A percentile compares a stretch with the other conserved stretches of the same genome.
phyloP scores from a whole-genome alignment of 2,797 vertebrate species.

The Pipistrellus nathusii region DNA sequence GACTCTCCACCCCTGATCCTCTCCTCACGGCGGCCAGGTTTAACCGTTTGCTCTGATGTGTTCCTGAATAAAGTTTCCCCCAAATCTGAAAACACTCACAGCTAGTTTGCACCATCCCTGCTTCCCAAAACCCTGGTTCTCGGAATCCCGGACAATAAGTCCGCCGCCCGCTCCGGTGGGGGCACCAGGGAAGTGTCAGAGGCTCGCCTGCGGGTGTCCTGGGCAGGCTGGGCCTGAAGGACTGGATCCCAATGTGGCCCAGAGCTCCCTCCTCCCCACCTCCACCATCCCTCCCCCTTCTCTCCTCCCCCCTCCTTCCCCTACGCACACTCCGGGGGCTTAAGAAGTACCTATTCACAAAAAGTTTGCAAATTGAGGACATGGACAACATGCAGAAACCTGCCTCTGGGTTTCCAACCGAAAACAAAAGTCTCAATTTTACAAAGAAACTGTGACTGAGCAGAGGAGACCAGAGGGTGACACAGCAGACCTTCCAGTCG shows the following conservation, averaged over 20 bases:
- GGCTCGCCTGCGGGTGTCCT: not conserved
- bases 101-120: not conserved
- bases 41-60: not conserved
- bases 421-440: not conserved
- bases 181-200: not conserved
- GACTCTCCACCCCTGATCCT: not conserved
- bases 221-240: no score
- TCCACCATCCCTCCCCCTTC: not conserved
- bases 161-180: not conserved
- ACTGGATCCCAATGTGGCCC: not conserved
- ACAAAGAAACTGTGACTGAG: not conserved
- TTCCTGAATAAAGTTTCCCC: not conserved
- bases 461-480: not conserved
- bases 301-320: no score
- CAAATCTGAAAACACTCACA: not conserved
- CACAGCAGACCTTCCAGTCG: not conserved
- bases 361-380: constrained; percentile 7
- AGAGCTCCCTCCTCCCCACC: not conserved
- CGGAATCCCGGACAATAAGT: not conserved
- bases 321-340: not conserved
- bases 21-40: not conserved
- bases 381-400: not conserved
- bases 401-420: not conserved
- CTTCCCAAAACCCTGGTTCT: not conserved
- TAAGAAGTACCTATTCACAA: not conserved